Conservation (phyloP, 2,888 invertebrate species). For the Acanthopleura granulata region DNA sequence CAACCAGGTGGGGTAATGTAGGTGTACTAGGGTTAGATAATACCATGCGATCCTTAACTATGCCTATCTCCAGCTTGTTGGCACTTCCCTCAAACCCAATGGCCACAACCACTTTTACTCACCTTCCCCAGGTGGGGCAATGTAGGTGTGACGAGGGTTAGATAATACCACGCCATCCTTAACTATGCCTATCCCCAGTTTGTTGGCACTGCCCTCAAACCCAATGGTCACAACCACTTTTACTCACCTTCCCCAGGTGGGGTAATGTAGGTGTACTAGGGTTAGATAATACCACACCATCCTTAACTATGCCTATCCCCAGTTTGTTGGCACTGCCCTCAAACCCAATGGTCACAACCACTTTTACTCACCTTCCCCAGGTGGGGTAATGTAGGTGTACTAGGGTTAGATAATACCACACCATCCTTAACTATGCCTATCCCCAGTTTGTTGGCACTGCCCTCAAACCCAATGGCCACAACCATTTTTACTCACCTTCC, state of each 20-base stretch:
- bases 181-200: too few species aligned
- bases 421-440: slow-evolving; percentile 90
- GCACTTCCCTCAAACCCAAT: slow-evolving; percentile 99
- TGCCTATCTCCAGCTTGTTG: slow-evolving; percentile 85
- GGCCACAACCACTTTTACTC: slow-evolving; percentile 68
- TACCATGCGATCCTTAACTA: slow-evolving; percentile 90
- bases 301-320: too few species aligned
- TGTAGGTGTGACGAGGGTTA: too few species aligned
- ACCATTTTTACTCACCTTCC: slow-evolving; percentile 77
- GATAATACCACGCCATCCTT: too few species aligned
- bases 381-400: slow-evolving; percentile 97
- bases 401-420: slow-evolving; percentile 90
- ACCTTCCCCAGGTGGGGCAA: slow-evolving; percentile 99
- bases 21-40: slow-evolving; percentile 93
- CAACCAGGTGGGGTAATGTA: slow-evolving; percentile 98
- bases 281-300: too few species aligned
- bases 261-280: too few species aligned
- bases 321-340: too few species aligned
- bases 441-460: slow-evolving; percentile 93
- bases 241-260: too few species aligned
- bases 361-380: too few species aligned
- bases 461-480: slow-evolving; percentile 95
- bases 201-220: too few species aligned
- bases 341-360: too few species aligned
- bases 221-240: too few species aligned